Conservation (phyloP, 2,888 invertebrate species). For the Eupithecia subfuscata region DNA sequence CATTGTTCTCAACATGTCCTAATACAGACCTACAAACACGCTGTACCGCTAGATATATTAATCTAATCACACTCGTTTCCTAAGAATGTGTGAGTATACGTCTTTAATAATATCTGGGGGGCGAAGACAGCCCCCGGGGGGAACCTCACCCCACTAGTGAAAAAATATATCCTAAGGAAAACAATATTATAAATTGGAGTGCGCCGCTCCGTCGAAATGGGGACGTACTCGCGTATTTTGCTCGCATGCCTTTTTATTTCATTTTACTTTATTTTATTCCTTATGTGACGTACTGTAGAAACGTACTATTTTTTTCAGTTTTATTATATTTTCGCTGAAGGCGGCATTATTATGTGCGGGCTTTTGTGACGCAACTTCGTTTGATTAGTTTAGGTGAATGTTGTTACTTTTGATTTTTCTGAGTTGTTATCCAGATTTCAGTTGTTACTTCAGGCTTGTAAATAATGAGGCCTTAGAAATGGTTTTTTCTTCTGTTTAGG, state of each 20-base stretch:
- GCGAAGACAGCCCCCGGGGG: conserved; percentile 46
- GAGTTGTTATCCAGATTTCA: conserved; percentile 7
- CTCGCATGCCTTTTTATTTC: conserved; percentile 73
- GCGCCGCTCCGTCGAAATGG: conserved; percentile 62
- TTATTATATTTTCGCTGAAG: conserved; percentile 64
- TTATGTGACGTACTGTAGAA: conserved; percentile 69
- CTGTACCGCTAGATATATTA: conserved; percentile 68
- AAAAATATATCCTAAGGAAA: conserved; percentile 84
- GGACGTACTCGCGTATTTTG: conserved; percentile 60
- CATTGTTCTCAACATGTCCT: conserved; percentile 40
- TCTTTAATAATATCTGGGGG: conserved; percentile 83
- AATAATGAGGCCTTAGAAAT: not conserved
- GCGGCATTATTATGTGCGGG: conserved; percentile 29
- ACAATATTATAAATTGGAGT: conserved; percentile 84
- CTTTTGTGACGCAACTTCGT: conserved; percentile 27
- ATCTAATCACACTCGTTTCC: conserved; percentile 82
- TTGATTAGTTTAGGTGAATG: conserved; percentile 33
- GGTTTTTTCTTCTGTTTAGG: not conserved
- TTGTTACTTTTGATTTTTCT: conserved; percentile 16
- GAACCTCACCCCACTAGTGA: conserved; percentile 75
- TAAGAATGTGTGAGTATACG: conserved; percentile 82
- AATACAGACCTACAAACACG: conserved; percentile 52
- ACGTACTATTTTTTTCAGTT: conserved; percentile 59
- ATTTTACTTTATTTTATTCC: conserved; percentile 79
- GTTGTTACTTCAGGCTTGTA: not conserved